phyloP scores from a whole-genome alignment of 2,797 vertebrate genomes.

The Aselliscus stoliczkanus region DNA sequence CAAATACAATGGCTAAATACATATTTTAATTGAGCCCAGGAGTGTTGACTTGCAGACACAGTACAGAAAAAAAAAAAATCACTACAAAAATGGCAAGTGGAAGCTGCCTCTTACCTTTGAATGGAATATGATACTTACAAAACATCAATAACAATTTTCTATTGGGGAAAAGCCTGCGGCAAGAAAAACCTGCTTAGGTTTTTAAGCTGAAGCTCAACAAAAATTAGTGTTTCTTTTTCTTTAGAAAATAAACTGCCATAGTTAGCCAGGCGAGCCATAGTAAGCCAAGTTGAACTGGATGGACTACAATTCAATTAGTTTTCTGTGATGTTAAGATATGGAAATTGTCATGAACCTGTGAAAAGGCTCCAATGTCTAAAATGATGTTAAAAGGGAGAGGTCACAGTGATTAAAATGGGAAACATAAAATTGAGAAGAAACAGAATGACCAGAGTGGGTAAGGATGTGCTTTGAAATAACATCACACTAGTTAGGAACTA shows the following conservation, averaged over 20 bases:
- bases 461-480: neutral
- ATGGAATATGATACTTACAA: constrained; percentile 50
- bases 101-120: constrained; percentile 67
- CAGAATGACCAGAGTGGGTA: neutral
- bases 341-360: neutral
- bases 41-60: constrained; percentile 68
- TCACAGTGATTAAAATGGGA: neutral
- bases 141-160: constrained; percentile 68
- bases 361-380: neutral
- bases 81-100: constrained; percentile 60
- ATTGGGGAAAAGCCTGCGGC: constrained; percentile 55
- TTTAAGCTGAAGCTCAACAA: constrained; percentile 46
- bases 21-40: constrained; percentile 77
- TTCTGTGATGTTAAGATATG: neutral
- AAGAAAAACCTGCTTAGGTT: constrained; percentile 49
- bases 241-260: constrained; percentile 25
- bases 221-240: constrained; percentile 48
- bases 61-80: constrained; percentile 48
- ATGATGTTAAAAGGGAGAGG: neutral
- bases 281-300: neutral
- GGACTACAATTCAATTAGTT: neutral
- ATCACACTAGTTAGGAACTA: neutral
- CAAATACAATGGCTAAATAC: constrained; percentile 70
- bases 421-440: neutral
- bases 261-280: constrained; percentile 9